Evolutionary conservation across 1,140 invertebrate species (phyloP), one percentile per base, ranked within the genome.

Genomic region (Lysiphlebus fabarum): DNA sequence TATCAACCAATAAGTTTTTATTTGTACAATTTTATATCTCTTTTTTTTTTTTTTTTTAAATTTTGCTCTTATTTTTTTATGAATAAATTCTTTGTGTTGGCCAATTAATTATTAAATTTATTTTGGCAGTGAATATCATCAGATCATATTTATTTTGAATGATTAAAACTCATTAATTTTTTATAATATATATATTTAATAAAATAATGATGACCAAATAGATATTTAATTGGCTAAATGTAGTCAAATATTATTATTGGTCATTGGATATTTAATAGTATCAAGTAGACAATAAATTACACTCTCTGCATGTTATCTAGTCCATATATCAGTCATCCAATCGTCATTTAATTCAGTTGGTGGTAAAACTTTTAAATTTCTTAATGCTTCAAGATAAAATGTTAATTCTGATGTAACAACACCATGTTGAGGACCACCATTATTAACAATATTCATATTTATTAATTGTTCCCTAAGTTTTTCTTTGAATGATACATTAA

Each of bases 371-470:
- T 91, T 89, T 26, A 96, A 79, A 64, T 89, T 90, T 73, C 90
- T 88, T 62, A 98, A 82, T 65, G 92, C 96, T 78, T 96, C 91
- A 61, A 95, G 84, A 78, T 98, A 99, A 82, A 97, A 98, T 49
- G 91, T 93, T 68, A 98, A 81, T 83, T 99, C 96, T 33, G 93
- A 93, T 34, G 90, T 96, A 5, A 98, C 95, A 63, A 97, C 86
- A 49, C 95, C 95, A 76, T 98, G 95, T 71, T 96, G 92, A 1
- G 96, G 95, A 38, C 95, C 94, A 44, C 95, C 95, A 80, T 98
- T 93, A 67, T 95, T 96, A 26, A 89, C 86, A 62, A 98, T 92
- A 72, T 93, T 93, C 79, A 96, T 87, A 74, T 88, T 89, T 0
- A 85, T 68, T 57, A 98, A 76, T 69, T 95, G 92, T 66, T 94